Evolutionary conservation across 2,797 vertebrate species (phyloP).

Genomic region (Takifugu rubripes): DNA sequence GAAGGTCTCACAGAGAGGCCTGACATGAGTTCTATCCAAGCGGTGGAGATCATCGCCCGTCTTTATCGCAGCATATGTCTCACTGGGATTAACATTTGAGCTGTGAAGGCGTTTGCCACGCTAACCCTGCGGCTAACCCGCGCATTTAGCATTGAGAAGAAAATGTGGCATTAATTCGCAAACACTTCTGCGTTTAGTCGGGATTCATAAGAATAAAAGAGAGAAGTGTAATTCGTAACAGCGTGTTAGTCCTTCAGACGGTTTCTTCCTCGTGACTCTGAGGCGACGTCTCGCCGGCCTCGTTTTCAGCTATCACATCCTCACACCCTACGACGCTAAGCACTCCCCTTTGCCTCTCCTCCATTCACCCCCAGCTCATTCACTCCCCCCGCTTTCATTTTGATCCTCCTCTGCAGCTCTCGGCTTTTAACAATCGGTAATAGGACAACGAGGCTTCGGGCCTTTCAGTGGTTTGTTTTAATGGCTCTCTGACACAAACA

Average conservation of each 20-base stretch:
- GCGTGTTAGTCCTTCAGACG: neutral
- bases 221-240: neutral
- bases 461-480: neutral
- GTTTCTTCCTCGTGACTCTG: neutral
- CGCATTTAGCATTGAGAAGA: too few species aligned
- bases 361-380: constrained; percentile 2
- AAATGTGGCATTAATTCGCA: too few species aligned
- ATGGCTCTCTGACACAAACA: neutral
- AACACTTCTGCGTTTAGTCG: too few species aligned
- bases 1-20: neutral
- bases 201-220: too few species aligned
- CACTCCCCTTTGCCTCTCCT: neutral
- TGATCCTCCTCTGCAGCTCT: neutral
- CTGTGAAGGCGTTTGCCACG: too few species aligned
- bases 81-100: too few species aligned
- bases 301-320: constrained; percentile 25
- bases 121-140: too few species aligned
- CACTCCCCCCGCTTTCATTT: neutral
- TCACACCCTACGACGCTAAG: constrained; percentile 17
- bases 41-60: neutral
- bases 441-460: too few species aligned
- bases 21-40: constrained; percentile 6
- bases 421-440: neutral
- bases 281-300: constrained; percentile 11
- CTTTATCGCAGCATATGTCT: too few species aligned